Base-by-base conservation (phyloP, 2,797 vertebrate genomes). In the Myiothlypis coronata region DNA sequence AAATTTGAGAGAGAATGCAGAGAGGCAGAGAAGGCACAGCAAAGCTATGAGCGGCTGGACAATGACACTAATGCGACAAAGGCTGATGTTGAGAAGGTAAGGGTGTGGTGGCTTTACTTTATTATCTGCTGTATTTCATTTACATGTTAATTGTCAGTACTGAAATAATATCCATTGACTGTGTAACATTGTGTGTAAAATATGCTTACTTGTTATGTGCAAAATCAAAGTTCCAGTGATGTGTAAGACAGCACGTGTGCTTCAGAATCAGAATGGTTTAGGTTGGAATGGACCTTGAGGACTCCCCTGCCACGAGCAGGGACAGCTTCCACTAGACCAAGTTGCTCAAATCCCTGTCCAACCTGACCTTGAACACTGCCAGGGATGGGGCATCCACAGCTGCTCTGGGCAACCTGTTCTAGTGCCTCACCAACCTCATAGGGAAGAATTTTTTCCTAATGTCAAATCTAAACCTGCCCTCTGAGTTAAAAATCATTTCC, bases 1-100 rank as follows among this genome's bases (percentile, higher is more conserved):
- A 99, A 99, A 98, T 99, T 99, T 98, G 99, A 99, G 97, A 98
- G 99, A 87, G 99, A 99, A 95, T 99, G 99, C 95, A 98, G 92
- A 97, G 99, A 99, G 97, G 99, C 99, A 6, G 99, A 99, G 98
- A 99, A 99, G 91, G 98, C 99, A 59, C 99, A 99, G 95, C 96
- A 99, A n/a, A 98, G 98, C 95, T 99, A 98, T 1, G 99, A 99
- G 79, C 98, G 98, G 94, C 95, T 99, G 97, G 99, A 99, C 96
- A 99, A 99, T 12, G 99, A 99, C 97, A 98, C 98, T 93, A 99
- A 99, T 52, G 99, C 99, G 6, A 99, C 99, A 80, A 99, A 99
- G 89, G 99, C 99, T 7, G 99, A 99, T 94, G 99, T 99, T 96
- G 99, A 99, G 96, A 99, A 99, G 99, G 99, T 99, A 98, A 96